phyloP scores from a whole-genome alignment of 2,797 vertebrate species.

The Cossypha dichroa region DNA sequence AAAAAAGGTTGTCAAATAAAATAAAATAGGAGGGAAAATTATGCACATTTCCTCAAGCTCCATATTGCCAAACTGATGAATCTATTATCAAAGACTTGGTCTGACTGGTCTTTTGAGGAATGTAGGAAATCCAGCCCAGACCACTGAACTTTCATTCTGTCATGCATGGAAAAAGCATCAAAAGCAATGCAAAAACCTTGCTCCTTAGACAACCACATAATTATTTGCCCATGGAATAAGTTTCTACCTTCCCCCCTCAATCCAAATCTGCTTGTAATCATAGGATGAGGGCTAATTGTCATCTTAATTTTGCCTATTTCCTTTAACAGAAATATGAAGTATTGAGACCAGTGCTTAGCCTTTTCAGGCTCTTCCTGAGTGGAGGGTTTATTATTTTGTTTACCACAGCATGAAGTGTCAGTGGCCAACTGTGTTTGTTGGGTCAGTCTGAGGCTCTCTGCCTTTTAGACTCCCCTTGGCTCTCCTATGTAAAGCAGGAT shows the following conservation, averaged over 20 bases:
- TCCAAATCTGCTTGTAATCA: neutral
- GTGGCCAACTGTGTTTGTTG: accelerated
- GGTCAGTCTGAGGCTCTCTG: neutral
- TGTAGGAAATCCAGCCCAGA: conserved; percentile 55
- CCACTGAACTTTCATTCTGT: conserved; percentile 21
- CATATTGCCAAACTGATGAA: conserved; percentile 41
- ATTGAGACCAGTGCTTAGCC: neutral
- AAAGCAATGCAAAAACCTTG: conserved; percentile 54
- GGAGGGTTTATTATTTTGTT: neutral
- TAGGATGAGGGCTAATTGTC: neutral
- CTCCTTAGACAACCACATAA: neutral
- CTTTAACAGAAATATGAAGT: neutral
- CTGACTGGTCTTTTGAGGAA: conserved; percentile 45
- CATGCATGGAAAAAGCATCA: conserved; percentile 31
- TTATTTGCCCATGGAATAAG: neutral
- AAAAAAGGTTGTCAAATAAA: conserved; percentile 45
- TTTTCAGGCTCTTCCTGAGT: neutral
- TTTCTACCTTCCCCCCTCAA: neutral
- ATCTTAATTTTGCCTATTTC: neutral
- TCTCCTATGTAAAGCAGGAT: neutral
- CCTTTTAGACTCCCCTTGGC: neutral
- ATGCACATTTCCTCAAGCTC: conserved; percentile 56
- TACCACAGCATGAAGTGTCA: neutral
- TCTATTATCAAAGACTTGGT: conserved; percentile 25
- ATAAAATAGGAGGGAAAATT: conserved; percentile 39